A percentile compares a stretch with the other conserved stretches of the same genome.
Evolutionary conservation across 23 tunicate species (phyloP).

Genomic region (Botrylloides violaceus): DNA sequence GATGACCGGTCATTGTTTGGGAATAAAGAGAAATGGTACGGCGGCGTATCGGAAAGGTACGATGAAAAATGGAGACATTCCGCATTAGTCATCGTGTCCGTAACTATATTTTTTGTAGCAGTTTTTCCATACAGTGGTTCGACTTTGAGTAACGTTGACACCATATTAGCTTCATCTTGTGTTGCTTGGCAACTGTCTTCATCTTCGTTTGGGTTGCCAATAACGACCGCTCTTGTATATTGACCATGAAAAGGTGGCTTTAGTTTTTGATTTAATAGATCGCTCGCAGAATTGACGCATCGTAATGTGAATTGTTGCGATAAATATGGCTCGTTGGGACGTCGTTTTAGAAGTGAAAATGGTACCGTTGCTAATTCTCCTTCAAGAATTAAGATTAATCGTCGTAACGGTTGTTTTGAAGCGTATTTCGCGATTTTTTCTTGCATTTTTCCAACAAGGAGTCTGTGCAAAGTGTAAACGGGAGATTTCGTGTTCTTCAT

Average conservation of each 20-base stretch:
- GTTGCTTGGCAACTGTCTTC: not conserved
- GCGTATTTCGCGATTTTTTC: constrained; percentile 10
- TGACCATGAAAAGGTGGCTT: not conserved
- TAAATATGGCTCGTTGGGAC: constrained; percentile 36
- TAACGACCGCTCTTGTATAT: constrained; percentile 17
- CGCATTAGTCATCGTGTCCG: constrained; percentile 9
- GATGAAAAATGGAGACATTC: constrained; percentile 64
- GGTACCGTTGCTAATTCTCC: constrained; percentile 47
- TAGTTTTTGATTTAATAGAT: not conserved
- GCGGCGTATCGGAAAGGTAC: constrained; percentile 11
- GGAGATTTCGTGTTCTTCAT: constrained; percentile 13
- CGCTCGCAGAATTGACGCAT: constrained; percentile 16
- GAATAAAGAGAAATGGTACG: constrained; percentile 2
- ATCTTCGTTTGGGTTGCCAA: constrained; percentile 23
- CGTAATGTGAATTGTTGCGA: constrained; percentile 28
- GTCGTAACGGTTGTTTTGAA: not conserved
- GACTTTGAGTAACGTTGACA: constrained; percentile 21
- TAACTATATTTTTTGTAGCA: constrained; percentile 25
- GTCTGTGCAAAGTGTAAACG: constrained; percentile 25
- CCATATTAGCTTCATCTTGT: constrained; percentile 37
- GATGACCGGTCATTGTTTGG: not conserved
- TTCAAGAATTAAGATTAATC: constrained; percentile 28
- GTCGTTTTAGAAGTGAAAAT: constrained; percentile 52
- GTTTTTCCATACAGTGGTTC: constrained; percentile 35
- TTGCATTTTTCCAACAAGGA: constrained; percentile 27